Base-by-base conservation (phyloP, 2,113 vertebrate species). In the Prionailurus bengalensis region DNA sequence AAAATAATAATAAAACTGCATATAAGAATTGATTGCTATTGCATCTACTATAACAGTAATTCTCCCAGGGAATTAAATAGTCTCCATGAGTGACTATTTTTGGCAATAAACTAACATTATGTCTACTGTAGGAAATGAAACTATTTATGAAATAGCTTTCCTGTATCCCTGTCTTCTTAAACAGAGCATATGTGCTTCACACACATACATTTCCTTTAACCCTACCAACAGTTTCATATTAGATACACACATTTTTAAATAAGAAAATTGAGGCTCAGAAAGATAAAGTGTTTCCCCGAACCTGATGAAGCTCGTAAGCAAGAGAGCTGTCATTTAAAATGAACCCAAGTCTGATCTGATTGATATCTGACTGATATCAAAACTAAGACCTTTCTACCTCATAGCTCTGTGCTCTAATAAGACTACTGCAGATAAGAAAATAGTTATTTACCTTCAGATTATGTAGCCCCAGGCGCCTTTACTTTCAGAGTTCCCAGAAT, bases 1-100 rank as follows among this genome's bases (percentile, higher is more conserved):
- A 17, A 92, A 74, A 19, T 31, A 63, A 48, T 73, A 90, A 84
- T 79, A 95, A 89, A 96, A 92, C 21, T 86, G 29, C 17, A 58
- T 12, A 66, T 89, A 91, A 85, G 31, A 91, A 89, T 33, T 70
- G 19, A 81, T 31, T 87, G 39, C 23, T 61, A 73, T 65, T 74
- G 31, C 45, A 81, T 66, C 27, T 91, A 76, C 33, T 76, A 48
- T 70, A 97, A 84, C 36, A 76, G 78, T 68, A 16, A 91, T 31
- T 94, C 66, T 88, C 91, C 51, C 81, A 93, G 61, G 71, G 65
- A 81, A 81, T 45, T 86, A 97, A 96, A 93, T 10, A 68, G 48
- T 84, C 61, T 83, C 25, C 58, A 76, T 6, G 61, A 81, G 63
- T 89, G 48, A 73, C 31, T 27, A 63, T 85, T 84, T 89, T 66